Evolutionary conservation across 2,888 invertebrate genomes (phyloP).

Genomic region (Noctua janthe): DNA sequence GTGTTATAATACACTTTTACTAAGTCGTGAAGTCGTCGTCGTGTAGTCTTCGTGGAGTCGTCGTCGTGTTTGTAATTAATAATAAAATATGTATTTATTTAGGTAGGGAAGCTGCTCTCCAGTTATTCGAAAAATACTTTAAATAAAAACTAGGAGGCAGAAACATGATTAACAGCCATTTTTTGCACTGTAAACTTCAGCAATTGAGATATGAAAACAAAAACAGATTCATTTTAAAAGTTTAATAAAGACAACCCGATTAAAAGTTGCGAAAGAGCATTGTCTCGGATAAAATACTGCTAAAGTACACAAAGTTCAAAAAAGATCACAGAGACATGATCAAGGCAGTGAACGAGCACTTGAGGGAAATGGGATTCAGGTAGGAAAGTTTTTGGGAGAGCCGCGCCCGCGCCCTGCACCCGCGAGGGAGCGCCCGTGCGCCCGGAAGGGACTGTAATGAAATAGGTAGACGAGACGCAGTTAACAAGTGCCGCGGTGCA

Average conservation of each 20-base stretch:
- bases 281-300: conserved; percentile 64
- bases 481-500: conserved; percentile 70
- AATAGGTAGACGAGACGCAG: conserved; percentile 72
- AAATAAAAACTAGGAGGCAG: background rate
- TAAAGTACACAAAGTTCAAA: conserved; percentile 72
- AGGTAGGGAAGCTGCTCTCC: too few species aligned
- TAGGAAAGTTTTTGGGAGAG: conserved; percentile 68
- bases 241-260: conserved; percentile 60
- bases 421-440: conserved; percentile 60
- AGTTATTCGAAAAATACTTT: background rate
- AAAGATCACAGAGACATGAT: conserved; percentile 75
- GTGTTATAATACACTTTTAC: background rate
- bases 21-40: background rate
- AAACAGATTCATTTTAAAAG: conserved; percentile 55
- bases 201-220: conserved; percentile 51
- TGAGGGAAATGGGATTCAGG: conserved; percentile 78
- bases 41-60: too few species aligned
- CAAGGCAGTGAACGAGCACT: conserved; percentile 77
- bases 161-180: conserved; percentile 7
- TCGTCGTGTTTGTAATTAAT: background rate
- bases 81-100: background rate
- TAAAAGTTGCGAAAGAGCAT: conserved; percentile 57
- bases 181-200: conserved; percentile 12
- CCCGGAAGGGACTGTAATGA: conserved; percentile 71
- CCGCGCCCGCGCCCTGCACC: conserved; percentile 30